Percentiles rank a stretch among this genome's conserved stretches.
Evolutionary conservation across 2,888 invertebrate genomes (phyloP).

Genomic region (Elmis aenea): DNA sequence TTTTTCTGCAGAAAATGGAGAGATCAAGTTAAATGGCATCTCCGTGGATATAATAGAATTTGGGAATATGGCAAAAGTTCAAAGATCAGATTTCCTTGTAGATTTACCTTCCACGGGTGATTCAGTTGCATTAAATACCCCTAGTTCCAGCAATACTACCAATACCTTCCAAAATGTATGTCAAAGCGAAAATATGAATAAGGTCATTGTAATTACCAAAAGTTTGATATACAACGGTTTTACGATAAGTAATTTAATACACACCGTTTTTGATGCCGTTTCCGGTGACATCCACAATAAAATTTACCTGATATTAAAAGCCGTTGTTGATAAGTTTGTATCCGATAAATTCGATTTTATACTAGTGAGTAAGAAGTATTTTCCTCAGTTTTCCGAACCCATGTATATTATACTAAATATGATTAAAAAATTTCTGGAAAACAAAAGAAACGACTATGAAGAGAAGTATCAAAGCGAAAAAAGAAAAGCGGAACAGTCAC

Average conservation of each 20-base stretch:
- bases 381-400: conserved; percentile 6
- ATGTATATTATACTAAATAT: conserved; percentile 7
- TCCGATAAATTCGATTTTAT: neutral
- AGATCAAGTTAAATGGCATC: conserved; percentile 34
- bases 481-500: conserved; percentile 3
- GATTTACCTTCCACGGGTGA: no score
- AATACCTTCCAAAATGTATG: no score
- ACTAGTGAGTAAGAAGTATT: conserved; percentile 3
- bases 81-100: conserved; percentile 25
- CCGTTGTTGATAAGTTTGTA: conserved; percentile 8
- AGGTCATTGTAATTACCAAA: no score
- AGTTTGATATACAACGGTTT: conserved; percentile 2
- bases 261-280: conserved; percentile 5
- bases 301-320: conserved; percentile 11
- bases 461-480: conserved; percentile 11
- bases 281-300: conserved; percentile 9
- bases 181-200: conserved; percentile 1
- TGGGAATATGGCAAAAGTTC: conserved; percentile 26
- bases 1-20: conserved; percentile 31
- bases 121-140: no score
- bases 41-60: conserved; percentile 33
- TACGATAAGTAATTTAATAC: conserved; percentile 1
- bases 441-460: conserved; percentile 11
- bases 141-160: no score
- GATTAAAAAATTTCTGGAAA: conserved; percentile 12